Conservation (phyloP, 23 tunicate genomes). For the Halocynthia aurantium region DNA sequence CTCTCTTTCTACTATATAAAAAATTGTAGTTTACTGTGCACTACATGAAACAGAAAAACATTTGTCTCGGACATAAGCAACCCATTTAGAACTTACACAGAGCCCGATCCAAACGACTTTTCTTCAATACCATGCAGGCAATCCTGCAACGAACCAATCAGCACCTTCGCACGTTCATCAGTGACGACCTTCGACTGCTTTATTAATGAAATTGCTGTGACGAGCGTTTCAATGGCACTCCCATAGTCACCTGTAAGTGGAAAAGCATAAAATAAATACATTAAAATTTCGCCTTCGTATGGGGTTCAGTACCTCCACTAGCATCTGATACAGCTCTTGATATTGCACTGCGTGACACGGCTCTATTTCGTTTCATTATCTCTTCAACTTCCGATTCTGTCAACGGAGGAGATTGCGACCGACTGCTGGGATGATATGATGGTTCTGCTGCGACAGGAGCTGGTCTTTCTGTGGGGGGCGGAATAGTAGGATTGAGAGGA, state of each 20-base stretch:
- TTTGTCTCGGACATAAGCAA: not conserved
- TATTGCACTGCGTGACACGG: constrained; percentile 91
- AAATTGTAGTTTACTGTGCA: not conserved
- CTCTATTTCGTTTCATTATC: constrained; percentile 80
- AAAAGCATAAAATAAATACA: not conserved
- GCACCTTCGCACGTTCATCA: constrained; percentile 90
- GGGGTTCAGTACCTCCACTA: constrained; percentile 36
- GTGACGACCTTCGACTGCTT: constrained; percentile 89
- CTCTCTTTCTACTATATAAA: constrained; percentile 47
- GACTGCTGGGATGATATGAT: constrained; percentile 21
- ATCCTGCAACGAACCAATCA: constrained; percentile 92
- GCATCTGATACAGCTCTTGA: constrained; percentile 95
- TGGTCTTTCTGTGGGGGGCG: constrained; percentile 49
- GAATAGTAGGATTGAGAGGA: constrained; percentile 27
- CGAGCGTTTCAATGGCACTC: constrained; percentile 88
- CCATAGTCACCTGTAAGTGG: constrained; percentile 56
- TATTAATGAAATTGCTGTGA: constrained; percentile 86
- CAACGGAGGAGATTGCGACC: constrained; percentile 76
- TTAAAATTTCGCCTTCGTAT: not conserved
- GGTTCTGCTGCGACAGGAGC: not conserved
- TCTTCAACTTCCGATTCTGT: constrained; percentile 77
- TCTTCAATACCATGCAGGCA: constrained; percentile 98
- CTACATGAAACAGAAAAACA: not conserved
- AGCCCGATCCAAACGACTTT: constrained; percentile 86
- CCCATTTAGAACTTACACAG: constrained; percentile 9